A percentile compares a stretch with the other conserved stretches of the same genome.
phyloP scores from a whole-genome alignment of 2,113 vertebrate genomes.

The Corythoichthys haematopterus region DNA sequence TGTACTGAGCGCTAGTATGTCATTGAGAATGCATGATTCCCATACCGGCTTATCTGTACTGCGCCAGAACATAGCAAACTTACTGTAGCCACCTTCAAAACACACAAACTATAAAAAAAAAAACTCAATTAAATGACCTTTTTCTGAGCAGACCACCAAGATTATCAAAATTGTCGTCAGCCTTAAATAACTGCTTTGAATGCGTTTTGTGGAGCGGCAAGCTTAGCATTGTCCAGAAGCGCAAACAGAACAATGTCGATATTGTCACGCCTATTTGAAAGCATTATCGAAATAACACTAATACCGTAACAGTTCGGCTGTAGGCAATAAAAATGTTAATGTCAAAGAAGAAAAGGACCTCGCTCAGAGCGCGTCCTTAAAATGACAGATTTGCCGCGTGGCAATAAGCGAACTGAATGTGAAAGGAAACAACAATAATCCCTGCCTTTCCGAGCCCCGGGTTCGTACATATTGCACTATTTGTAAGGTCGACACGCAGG shows the following conservation, averaged over 20 bases:
- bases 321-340: background rate
- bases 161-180: constrained; percentile 25
- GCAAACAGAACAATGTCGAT: constrained; percentile 1
- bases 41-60: constrained; percentile 19
- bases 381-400: background rate
- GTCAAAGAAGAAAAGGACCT: background rate
- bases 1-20: constrained; percentile 26
- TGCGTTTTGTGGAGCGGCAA: background rate
- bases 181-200: constrained; percentile 12
- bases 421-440: constrained; percentile 4
- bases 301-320: background rate
- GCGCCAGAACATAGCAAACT: constrained; percentile 35
- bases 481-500: constrained; percentile 6
- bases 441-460: background rate
- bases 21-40: constrained; percentile 21
- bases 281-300: background rate
- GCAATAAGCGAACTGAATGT: background rate
- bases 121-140: constrained; percentile 11
- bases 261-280: background rate
- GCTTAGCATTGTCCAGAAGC: constrained; percentile 8
- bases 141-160: constrained; percentile 40
- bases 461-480: constrained; percentile 3
- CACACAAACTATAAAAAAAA: background rate
- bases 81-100: constrained; percentile 1
- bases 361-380: background rate